A percentile compares a stretch with the other conserved stretches of the same genome.
Conservation (phyloP, 2,888 invertebrate genomes). For the Belgica antarctica region DNA sequence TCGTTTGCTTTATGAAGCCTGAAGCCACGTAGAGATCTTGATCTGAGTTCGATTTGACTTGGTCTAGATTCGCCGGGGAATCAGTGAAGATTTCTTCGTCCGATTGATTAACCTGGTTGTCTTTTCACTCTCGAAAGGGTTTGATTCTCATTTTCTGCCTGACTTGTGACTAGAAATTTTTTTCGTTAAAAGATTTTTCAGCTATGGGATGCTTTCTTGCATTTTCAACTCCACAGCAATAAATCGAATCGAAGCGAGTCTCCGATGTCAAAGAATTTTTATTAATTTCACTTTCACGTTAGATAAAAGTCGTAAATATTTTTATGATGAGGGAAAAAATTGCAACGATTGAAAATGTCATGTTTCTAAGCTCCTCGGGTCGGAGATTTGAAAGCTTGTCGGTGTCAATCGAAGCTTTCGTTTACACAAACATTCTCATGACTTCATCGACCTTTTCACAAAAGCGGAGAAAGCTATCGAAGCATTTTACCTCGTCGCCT, state of each 20-base stretch:
- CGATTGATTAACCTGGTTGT: conserved; percentile 21
- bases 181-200: too few relatives aligned
- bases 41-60: background rate
- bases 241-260: too few relatives aligned
- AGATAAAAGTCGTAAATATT: too few relatives aligned
- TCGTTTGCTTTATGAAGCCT: conserved; percentile 8
- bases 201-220: too few relatives aligned
- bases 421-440: background rate
- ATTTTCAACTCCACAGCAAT: too few relatives aligned
- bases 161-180: background rate
- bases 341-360: too few relatives aligned
- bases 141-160: conserved; percentile 3
- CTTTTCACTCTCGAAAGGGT: background rate
- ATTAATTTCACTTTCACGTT: too few relatives aligned
- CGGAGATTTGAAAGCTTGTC: too few relatives aligned
- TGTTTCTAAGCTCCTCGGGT: too few relatives aligned
- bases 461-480: background rate
- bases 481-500: conserved; percentile 4
- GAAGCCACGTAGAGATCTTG: background rate
- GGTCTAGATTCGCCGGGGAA: conserved; percentile 17
- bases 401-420: too few relatives aligned
- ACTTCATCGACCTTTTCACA: background rate
- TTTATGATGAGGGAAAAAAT: too few relatives aligned
- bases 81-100: conserved; percentile 4
- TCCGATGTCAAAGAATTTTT: too few relatives aligned